phyloP scores from a whole-genome alignment of 2,888 invertebrate genomes.

The Thysanoteuthis rhombus region DNA sequence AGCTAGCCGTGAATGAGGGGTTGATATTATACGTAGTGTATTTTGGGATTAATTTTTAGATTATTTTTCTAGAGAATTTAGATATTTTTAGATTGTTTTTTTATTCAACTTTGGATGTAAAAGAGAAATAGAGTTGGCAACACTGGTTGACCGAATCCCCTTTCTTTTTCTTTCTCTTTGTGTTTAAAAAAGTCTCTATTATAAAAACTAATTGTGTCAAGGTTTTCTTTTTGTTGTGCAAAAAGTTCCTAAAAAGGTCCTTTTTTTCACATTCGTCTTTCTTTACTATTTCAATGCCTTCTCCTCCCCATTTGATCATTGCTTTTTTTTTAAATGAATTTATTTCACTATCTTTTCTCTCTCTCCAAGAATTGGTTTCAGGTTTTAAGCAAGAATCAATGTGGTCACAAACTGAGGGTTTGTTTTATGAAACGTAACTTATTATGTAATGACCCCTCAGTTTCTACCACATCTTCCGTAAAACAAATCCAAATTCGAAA shows the following conservation, averaged over 20 bases:
- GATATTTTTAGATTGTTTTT: too few species aligned
- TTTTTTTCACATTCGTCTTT: background rate
- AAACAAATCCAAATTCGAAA: too few species aligned
- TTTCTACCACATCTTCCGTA: background rate
- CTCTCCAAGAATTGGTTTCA: background rate
- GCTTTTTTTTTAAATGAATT: background rate
- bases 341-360: too few species aligned
- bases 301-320: background rate
- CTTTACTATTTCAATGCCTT: background rate
- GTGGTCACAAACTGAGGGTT: background rate
- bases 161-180: background rate
- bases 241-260: background rate
- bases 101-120: too few species aligned
- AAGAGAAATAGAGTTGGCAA: too few species aligned
- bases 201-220: background rate
- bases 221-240: background rate
- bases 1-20: too few species aligned
- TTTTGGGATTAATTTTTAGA: too few species aligned
- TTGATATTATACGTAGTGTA: too few species aligned
- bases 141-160: too few species aligned
- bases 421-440: background rate
- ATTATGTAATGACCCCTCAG: background rate
- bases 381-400: background rate
- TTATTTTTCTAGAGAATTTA: too few species aligned
- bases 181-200: background rate